Evolutionary conservation across 35 echinoderm and acorn worm genomes (phyloP).

Genomic region (Hemicentrotus pulcherrimus): DNA sequence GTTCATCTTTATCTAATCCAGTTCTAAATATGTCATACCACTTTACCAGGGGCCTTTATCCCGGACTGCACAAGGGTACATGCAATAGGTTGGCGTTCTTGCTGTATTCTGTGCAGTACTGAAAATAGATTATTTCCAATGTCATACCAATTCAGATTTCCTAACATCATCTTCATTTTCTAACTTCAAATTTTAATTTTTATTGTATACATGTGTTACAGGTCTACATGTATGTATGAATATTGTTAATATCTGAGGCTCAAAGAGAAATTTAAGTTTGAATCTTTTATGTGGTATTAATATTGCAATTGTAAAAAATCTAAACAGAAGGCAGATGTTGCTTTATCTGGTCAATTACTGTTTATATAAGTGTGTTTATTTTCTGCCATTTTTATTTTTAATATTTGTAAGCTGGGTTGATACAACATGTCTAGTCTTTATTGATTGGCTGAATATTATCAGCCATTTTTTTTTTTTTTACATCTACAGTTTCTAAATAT

Average conservation of each 20-base stretch:
- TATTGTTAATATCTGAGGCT: no score
- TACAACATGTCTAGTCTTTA: neutral
- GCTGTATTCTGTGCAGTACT: neutral
- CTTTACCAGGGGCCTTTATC: neutral
- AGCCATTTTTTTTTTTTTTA: neutral
- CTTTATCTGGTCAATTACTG: no score
- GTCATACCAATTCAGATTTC: neutral
- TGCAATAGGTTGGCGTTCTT: neutral
- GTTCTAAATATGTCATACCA: neutral
- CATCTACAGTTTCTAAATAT: neutral
- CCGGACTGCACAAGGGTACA: neutral
- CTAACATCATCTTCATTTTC: neutral
- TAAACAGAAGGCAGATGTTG: no score
- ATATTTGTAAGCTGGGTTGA: neutral
- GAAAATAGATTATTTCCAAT: neutral
- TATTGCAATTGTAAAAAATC: no score
- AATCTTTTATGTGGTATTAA: no score
- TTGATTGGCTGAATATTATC: neutral
- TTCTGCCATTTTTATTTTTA: neutral
- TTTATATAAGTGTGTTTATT: neutral
- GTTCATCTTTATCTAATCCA: neutral
- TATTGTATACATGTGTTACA: neutral
- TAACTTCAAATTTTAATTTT: neutral
- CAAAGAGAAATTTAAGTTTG: no score
- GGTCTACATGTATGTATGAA: no score